A percentile compares a stretch with the other conserved stretches of the same genome.
Evolutionary conservation across 2,113 vertebrate genomes (phyloP).

Genomic region (Lepisosteus oculatus): DNA sequence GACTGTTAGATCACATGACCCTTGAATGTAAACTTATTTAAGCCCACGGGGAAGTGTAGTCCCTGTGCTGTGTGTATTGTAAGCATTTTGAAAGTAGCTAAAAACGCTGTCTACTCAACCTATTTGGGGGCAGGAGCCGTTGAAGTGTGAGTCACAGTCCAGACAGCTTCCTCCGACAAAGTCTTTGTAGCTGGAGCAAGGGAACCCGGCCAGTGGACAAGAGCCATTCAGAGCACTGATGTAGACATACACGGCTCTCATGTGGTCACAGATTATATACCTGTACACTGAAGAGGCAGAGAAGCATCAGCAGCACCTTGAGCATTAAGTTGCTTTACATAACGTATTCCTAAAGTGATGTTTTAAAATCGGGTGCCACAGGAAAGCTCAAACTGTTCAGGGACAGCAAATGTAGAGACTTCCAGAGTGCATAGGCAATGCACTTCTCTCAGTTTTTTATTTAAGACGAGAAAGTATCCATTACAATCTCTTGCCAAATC

Average conservation of each 20-base stretch:
- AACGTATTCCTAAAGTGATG: no score
- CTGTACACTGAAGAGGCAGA: conserved; percentile 74
- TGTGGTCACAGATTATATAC: conserved; percentile 92
- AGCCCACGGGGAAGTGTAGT: no score
- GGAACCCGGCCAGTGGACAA: conserved; percentile 75
- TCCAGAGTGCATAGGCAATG: conserved; percentile 21
- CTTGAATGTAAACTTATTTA: no score
- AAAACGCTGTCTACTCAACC: conserved; percentile 56
- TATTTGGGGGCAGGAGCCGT: conserved; percentile 77
- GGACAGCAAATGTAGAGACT: conserved; percentile 25
- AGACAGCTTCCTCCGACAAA: conserved; percentile 78
- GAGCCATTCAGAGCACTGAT: conserved; percentile 74
- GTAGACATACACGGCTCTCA: conserved; percentile 88
- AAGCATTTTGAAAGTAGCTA: not conserved
- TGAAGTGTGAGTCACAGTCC: conserved; percentile 65
- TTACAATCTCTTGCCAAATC: not conserved
- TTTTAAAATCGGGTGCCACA: no score
- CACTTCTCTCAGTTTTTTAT: not conserved
- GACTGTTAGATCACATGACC: no score
- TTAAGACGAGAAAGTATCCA: not conserved
- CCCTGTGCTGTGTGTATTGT: not conserved
- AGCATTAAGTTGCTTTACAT: not conserved
- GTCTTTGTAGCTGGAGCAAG: conserved; percentile 75
- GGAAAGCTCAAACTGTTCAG: no score
- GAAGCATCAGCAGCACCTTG: conserved; percentile 44